Evolutionary conservation across 1,140 invertebrate species (phyloP), one percentile per base, ranked within the genome.

Genomic region (Araneus ventricosus): DNA sequence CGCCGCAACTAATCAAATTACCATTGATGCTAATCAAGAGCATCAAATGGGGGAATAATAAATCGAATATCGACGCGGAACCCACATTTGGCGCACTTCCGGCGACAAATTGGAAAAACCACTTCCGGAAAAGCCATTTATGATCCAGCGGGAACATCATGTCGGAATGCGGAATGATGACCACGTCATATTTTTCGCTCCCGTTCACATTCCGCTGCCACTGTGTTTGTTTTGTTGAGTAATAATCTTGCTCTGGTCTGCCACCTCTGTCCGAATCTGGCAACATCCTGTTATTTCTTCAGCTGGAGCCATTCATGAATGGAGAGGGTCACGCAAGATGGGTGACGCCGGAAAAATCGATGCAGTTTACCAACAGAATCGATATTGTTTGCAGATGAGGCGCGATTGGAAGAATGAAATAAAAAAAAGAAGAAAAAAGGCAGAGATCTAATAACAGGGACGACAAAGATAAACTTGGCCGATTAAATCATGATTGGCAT

Each of bases 91-190:
- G 10, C 63, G 8, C n/a, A 75, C 14, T 37, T 75, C 70, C 70
- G 70, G 70, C 70, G 70, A 20, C 30, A 75, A 37, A 75, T 75
- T 30, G 63, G 63, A 67, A 67, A 22, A 27, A 30, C 30, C 70
- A 20, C 14, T 75, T 75, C 70, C 70, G 70, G 30, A 75, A 37
- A 34, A 75, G 22, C 30, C 70, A 75, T 75, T 75, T 75, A 34
- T 75, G 27, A 75, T 34, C 70, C 30, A 37, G 34, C 34, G n/a
- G 70, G 30, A 75, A 37, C 70, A 75, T 75, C 70, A 37, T 75
- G 70, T 75, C 70, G 70, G 70, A 75, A 75, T 75, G 70, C 70
- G 70, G 70, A 75, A 75, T 75, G 70, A 30, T 37, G 70, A 75
- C 30, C 70, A 34, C 70, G 70, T 75, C 70, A 75, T 37, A 75